These are phyloP conservation scores for Drosophila demipolita DNA, from an alignment of 2,888 invertebrate species.

Conservation along the genomic window DNA sequence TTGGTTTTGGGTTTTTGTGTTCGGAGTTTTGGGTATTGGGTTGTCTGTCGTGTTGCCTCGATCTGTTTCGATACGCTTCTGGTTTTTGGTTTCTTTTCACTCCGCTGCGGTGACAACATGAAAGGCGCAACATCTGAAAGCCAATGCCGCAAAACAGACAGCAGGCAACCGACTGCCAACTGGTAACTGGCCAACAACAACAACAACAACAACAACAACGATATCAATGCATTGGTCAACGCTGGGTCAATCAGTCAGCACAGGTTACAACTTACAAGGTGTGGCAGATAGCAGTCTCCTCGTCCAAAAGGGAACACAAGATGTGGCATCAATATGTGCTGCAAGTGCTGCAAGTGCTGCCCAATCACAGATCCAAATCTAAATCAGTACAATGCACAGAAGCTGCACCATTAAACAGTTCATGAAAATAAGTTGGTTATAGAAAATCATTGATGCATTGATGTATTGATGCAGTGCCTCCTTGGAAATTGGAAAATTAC, in stretches of 20 bases:
- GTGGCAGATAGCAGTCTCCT: neutral
- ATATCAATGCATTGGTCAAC: constrained; percentile 26
- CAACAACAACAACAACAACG: constrained; percentile 22
- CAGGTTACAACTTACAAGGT: constrained; percentile 34
- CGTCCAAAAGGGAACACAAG: neutral
- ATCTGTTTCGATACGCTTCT: constrained; percentile 84
- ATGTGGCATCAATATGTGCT: neutral
- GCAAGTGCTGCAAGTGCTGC: neutral
- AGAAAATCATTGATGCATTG: neutral
- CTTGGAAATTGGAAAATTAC: too few species aligned
- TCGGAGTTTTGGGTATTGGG: constrained; percentile 3
- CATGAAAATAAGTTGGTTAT: neutral
- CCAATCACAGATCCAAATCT: constrained; percentile 8
- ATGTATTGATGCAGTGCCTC: too few species aligned
- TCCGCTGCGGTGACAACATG: constrained; percentile 73
- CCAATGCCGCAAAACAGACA: constrained; percentile 59
- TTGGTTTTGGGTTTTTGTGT: constrained; percentile 3
- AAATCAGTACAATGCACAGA: neutral
- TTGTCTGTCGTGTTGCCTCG: constrained; percentile 65
- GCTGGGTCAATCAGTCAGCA: constrained; percentile 64
- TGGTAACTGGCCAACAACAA: constrained; percentile 15
- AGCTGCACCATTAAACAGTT: neutral
- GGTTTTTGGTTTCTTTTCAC: constrained; percentile 81
- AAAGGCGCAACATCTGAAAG: constrained; percentile 68
- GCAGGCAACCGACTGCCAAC: constrained; percentile 28